A percentile compares a stretch with the other conserved stretches of the same genome.
phyloP scores from a whole-genome alignment of 1,140 invertebrate genomes.

The Hyles vespertilio region DNA sequence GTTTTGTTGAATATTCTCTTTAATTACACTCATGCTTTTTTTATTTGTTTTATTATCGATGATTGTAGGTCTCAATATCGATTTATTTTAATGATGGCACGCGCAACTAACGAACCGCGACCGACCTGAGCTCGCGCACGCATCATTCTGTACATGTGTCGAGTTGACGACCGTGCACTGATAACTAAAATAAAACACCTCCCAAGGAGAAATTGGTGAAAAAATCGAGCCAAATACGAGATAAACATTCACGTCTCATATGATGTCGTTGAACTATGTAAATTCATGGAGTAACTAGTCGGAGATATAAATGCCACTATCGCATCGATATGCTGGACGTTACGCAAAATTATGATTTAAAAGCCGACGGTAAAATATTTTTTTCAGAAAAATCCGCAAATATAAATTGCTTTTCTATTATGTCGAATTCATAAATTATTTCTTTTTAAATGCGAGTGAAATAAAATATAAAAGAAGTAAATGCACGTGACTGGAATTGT shows the following conservation, averaged over 20 bases:
- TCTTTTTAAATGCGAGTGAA: too few species aligned
- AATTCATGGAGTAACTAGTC: too few species aligned
- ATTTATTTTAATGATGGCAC: constrained; percentile 40
- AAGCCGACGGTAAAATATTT: too few species aligned
- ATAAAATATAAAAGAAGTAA: too few species aligned
- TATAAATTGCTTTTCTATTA: too few species aligned
- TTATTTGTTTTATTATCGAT: not conserved
- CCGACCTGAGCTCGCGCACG: constrained; percentile 53
- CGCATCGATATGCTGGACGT: too few species aligned
- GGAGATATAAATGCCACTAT: too few species aligned
- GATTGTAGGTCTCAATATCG: constrained; percentile 10
- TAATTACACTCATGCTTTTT: not conserved
- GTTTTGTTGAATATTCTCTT: not conserved
- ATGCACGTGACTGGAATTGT: too few species aligned
- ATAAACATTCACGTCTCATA: not conserved
- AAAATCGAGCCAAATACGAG: constrained; percentile 24
- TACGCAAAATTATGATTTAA: too few species aligned
- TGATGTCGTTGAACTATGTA: constrained; percentile 7
- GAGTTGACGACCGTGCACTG: constrained; percentile 47
- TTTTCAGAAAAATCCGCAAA: too few species aligned
- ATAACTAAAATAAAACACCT: constrained; percentile 71
- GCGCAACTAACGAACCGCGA: constrained; percentile 53
- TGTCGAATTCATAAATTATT: too few species aligned
- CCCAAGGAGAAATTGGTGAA: constrained; percentile 45
- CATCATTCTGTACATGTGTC: constrained; percentile 43